These are phyloP conservation scores for Nyctibius grandis DNA, from an alignment of 2,797 vertebrate species.

Conservation along the genomic window DNA sequence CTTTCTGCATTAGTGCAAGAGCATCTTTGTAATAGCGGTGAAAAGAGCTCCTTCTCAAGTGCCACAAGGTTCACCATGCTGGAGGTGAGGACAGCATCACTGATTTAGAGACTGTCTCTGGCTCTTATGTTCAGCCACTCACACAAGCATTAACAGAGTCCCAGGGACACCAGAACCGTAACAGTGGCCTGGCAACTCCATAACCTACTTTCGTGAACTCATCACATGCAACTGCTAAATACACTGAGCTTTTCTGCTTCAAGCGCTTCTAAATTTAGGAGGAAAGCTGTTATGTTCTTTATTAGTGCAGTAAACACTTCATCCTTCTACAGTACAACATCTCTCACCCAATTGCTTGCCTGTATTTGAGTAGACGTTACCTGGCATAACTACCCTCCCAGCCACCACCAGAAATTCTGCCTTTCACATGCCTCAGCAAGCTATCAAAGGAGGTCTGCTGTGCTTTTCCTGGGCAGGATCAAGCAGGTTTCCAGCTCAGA, in stretches of 20 bases:
- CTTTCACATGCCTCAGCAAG: background rate
- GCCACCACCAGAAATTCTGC: background rate
- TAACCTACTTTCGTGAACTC: background rate
- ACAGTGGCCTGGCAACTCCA: background rate
- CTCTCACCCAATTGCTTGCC: background rate
- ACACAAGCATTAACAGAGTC: rapidly evolving
- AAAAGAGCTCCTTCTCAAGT: background rate
- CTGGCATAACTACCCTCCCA: background rate
- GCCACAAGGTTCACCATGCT: background rate
- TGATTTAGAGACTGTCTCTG: background rate
- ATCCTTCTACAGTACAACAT: background rate
- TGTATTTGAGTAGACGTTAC: background rate
- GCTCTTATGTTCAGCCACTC: background rate
- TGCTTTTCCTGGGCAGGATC: background rate
- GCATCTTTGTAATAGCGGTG: background rate
- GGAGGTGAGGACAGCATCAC: background rate
- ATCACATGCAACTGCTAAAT: background rate
- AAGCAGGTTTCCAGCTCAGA: background rate
- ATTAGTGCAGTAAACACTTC: background rate
- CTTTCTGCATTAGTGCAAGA: background rate
- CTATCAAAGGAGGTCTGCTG: background rate
- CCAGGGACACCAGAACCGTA: background rate
- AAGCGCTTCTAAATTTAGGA: background rate
- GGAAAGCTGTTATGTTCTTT: background rate
- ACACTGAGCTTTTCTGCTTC: background rate